Evolutionary conservation across 2,888 invertebrate genomes (phyloP).

Genomic region (Netelia inedita): DNA sequence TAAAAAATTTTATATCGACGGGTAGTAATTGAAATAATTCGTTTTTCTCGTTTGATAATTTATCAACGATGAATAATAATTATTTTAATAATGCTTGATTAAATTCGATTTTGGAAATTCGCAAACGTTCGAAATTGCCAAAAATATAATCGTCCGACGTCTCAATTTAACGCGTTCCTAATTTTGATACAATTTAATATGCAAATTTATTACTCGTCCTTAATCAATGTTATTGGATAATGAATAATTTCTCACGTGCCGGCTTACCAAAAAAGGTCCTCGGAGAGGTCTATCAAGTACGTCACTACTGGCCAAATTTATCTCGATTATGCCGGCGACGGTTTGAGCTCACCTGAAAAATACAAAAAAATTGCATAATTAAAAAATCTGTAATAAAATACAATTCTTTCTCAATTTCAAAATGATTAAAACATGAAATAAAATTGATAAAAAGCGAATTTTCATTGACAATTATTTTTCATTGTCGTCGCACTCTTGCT

Average conservation of each 20-base stretch:
- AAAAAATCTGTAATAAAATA: background rate
- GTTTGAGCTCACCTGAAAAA: conserved; percentile 72
- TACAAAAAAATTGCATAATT: conserved; percentile 29
- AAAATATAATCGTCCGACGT: conserved; percentile 26
- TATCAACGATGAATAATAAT: too few relatives aligned
- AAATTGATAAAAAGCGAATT: conserved; percentile 30
- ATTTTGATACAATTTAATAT: conserved; percentile 24
- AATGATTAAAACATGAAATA: background rate
- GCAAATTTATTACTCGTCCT: conserved; percentile 1
- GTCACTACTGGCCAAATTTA: conserved; percentile 64
- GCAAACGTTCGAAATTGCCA: conserved; percentile 21
- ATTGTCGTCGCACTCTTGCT: too few relatives aligned
- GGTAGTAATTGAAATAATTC: too few relatives aligned
- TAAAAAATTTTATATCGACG: too few relatives aligned
- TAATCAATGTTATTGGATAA: conserved; percentile 18
- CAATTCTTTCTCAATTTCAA: too few relatives aligned
- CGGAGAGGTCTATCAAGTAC: conserved; percentile 66
- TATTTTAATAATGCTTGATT: too few relatives aligned
- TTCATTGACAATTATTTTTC: background rate
- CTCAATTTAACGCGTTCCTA: background rate
- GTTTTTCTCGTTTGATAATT: too few relatives aligned
- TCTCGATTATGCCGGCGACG: conserved; percentile 66
- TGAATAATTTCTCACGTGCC: conserved; percentile 37
- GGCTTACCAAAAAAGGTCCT: conserved; percentile 68
- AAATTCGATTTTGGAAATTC: too few relatives aligned